These are phyloP conservation scores for Apis mellifera DNA, from an alignment of 1,140 invertebrate species.

Conservation along the genomic window DNA sequence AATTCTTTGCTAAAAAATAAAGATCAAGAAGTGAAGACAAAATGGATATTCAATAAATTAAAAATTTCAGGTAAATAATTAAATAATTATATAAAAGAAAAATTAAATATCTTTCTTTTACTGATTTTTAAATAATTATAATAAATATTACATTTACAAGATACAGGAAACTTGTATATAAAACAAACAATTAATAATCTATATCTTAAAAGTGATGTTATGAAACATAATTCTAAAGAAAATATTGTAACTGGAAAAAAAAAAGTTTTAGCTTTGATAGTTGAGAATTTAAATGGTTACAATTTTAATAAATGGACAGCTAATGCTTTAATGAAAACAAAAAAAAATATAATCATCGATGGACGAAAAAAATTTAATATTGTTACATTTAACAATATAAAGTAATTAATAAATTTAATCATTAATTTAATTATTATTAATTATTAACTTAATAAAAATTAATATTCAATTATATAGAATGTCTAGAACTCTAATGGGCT, in stretches of 20 bases:
- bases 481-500: slow-evolving; percentile 57
- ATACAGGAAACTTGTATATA: slow-evolving; percentile 51
- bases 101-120: too few species aligned
- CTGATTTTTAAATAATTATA: background rate
- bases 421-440: background rate
- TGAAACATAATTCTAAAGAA: slow-evolving; percentile 53
- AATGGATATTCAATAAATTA: slow-evolving; percentile 63
- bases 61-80: slow-evolving; percentile 48
- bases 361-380: slow-evolving; percentile 66
- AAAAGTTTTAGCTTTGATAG: slow-evolving; percentile 51
- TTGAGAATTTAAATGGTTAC: slow-evolving; percentile 58
- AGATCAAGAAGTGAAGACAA: slow-evolving; percentile 54
- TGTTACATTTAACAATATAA: slow-evolving; percentile 55
- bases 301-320: slow-evolving; percentile 59
- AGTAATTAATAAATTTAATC: slow-evolving; percentile 41
- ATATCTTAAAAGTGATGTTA: slow-evolving; percentile 67
- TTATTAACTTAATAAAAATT: background rate
- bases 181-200: slow-evolving; percentile 66
- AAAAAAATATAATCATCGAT: slow-evolving; percentile 44
- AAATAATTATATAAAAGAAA: slow-evolving; percentile 18
- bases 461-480: slow-evolving; percentile 40
- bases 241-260: slow-evolving; percentile 68
- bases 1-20: slow-evolving; percentile 64
- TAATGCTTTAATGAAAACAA: slow-evolving; percentile 49
- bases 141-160: slow-evolving; percentile 9